phyloP scores from a whole-genome alignment of 30 jellyfish, hydroid and myxozoan species.

The Nemopilema nomurai region DNA sequence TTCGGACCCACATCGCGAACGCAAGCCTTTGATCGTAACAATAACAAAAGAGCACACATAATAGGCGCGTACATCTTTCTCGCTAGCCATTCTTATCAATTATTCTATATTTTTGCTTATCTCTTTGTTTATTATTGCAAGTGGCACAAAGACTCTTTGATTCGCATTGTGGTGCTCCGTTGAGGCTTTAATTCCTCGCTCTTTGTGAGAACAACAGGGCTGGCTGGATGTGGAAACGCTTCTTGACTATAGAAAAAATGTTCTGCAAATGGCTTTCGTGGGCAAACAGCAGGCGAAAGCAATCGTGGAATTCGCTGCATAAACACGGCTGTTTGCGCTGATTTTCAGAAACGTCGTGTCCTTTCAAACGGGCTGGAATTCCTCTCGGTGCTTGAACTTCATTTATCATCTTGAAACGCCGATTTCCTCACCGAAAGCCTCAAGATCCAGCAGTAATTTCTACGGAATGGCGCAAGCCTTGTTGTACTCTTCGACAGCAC shows the following conservation, averaged over 20 bases:
- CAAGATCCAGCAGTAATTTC: background rate
- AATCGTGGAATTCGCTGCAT: conserved; percentile 7
- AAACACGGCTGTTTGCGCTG: background rate
- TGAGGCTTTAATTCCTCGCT: conserved; percentile 4
- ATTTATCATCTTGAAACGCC: background rate
- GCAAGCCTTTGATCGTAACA: background rate
- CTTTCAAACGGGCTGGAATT: background rate
- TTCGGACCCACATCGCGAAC: background rate
- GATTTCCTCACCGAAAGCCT: background rate
- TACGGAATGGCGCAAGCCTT: background rate
- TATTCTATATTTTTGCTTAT: conserved; percentile 21
- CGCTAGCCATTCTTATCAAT: conserved; percentile 26
- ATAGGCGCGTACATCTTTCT: background rate
- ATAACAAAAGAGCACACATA: background rate
- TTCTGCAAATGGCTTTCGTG: conserved; percentile 10
- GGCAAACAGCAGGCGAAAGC: conserved; percentile 29
- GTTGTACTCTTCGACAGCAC: background rate
- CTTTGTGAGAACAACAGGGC: conserved; percentile 12
- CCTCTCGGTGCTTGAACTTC: background rate
- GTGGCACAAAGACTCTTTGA: conserved; percentile 3
- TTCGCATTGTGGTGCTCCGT: background rate
- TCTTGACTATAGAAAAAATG: conserved; percentile 14
- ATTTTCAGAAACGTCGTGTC: background rate
- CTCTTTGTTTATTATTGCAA: conserved; percentile 5
- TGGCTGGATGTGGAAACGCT: conserved; percentile 55